Base-by-base conservation (phyloP, 2,888 invertebrate genomes). In the Entomobrya multifasciata region DNA sequence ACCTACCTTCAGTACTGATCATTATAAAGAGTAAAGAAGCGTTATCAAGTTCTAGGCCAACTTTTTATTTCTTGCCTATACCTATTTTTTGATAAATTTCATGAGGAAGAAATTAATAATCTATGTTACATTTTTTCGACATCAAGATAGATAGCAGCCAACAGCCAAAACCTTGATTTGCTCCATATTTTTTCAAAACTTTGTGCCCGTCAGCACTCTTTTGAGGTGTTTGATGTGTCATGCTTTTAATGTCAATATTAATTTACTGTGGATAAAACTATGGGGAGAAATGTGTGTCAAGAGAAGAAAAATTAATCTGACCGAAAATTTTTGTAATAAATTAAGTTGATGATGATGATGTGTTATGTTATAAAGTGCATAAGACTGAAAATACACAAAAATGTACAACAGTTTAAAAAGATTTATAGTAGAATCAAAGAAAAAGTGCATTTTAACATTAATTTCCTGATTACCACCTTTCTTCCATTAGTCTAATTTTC, bases 91-190 rank as follows among this genome's bases (percentile, higher is more conserved):
- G 77, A 41, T 60, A 60, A 77, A 60, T 44, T 72, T 60, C 41
- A 57, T 60, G 36, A 30, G 47, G 47, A 76, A 76, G 62, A 27
- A 47, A 65, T 78, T 78, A 78, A 78, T 78, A 65, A 78, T 47
- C 47, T 49, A 17, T 49, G 78, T 36, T 77, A 77, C 41, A 41
- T 44, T 77, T 77, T 62, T 62, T 62, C 30, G 15, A n/a, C 20
- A 22, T 77, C 27, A 65, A 41, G 62, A 10, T 41, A 65, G 65
- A 17, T 17, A 20, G 55, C 36, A 25, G 47, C 41, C 70, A 70
- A n/a, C 49, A 49, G 11, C 15, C 30, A 47, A 70, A 0, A 10
- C 25, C 25, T 13, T 22, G 44, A 57, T 20, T 60, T 57, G 44
- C 57, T 77, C 41, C 44, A 57, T 76, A 55, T 52, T 27, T n/a